Conservation (phyloP, 2,888 invertebrate genomes). For the Polyommatus icarus region DNA sequence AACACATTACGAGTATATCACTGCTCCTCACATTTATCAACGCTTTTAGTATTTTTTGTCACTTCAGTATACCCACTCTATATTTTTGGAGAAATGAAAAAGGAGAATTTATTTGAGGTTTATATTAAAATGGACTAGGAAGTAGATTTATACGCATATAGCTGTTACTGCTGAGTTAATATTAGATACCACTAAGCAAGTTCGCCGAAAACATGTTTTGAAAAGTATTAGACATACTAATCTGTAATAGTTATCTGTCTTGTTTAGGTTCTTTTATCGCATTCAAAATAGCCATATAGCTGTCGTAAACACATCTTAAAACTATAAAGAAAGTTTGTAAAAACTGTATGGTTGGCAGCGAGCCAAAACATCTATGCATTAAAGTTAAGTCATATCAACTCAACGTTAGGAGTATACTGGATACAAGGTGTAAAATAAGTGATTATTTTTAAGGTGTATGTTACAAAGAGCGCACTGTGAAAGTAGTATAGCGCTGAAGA, state of each 20-base stretch:
- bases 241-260: neutral
- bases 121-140: neutral
- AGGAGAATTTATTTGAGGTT: neutral
- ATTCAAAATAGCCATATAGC: neutral
- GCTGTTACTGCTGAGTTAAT: neutral
- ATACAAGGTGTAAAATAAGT: no score
- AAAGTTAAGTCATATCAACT: neutral
- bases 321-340: neutral
- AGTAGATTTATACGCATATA: neutral
- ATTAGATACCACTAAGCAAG: neutral
- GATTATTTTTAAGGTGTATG: no score
- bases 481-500: no score
- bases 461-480: no score
- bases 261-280: neutral
- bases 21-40: slow-evolving; percentile 2
- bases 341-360: neutral
- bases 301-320: neutral
- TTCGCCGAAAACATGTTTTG: neutral
- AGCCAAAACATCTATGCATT: neutral
- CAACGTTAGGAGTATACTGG: no score
- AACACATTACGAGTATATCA: neutral
- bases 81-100: neutral
- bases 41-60: slow-evolving; percentile 5
- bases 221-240: neutral
- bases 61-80: neutral